Conservation (phyloP, 2,797 vertebrate species). For the Chrosomus eos region DNA sequence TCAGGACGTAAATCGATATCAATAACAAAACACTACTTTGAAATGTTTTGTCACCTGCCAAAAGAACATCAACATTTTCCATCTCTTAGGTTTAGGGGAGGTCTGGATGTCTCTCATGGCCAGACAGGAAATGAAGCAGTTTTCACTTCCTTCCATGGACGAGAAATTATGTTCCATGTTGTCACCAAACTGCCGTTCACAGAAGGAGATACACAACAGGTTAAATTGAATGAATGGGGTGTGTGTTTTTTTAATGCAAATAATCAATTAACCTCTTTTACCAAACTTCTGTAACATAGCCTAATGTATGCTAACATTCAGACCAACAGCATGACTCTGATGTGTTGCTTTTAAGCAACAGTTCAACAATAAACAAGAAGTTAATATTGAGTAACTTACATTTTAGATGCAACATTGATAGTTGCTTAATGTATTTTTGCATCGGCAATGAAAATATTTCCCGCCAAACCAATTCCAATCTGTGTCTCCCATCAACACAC, state of each 20-base stretch:
- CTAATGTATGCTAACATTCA: not conserved
- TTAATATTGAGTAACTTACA: not conserved
- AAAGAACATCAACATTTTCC: not conserved
- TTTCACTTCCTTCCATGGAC: conserved; percentile 87
- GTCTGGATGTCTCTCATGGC: conserved; percentile 88
- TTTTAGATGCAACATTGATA: not conserved
- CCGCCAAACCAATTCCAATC: too few relatives aligned
- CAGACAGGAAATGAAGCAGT: conserved; percentile 90
- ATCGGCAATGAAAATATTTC: not conserved
- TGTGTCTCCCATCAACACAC: not conserved
- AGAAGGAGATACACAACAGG: conserved; percentile 91
- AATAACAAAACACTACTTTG: not conserved
- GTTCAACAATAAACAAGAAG: not conserved
- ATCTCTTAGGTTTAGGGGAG: conserved; percentile 85
- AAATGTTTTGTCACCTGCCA: not conserved
- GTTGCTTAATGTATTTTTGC: not conserved
- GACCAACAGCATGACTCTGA: not conserved
- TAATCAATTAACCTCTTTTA: not conserved
- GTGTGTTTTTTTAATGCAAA: not conserved
- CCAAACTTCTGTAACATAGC: not conserved
- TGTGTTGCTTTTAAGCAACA: not conserved
- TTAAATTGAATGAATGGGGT: conserved; percentile 52
- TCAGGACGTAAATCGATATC: not conserved
- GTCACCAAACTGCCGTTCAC: conserved; percentile 91
- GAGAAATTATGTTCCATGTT: conserved; percentile 94